Base-by-base conservation (phyloP, 2,797 vertebrate species). In the Prunella strophiata region DNA sequence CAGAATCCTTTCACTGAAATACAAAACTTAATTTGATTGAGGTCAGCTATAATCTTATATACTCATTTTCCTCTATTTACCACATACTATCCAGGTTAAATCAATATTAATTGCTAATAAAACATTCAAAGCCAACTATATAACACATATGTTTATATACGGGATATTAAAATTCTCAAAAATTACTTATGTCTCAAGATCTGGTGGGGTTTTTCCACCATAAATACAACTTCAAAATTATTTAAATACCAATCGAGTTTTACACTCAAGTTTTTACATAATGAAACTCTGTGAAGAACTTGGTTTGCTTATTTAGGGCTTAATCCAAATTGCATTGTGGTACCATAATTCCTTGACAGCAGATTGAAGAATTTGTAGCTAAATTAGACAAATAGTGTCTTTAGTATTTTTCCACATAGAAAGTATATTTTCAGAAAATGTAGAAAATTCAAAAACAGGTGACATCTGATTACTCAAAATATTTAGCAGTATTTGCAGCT, bases 1-100 rank as follows among this genome's bases (percentile, higher is more conserved):
- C 73, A 92, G 72, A 95, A 85, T 95, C 13, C 32, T 70, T 94
- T 72, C n/a, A 71, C 55, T 85, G 57, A 95, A 90, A 66, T 63
- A 74, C 13, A 79, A 38, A 63, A 32, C 40, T 71, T 63, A 70
- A 76, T 74, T 81, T 51, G 61, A 5, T 48, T 88, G 76, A 93
- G 54, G 61, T 82, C 21, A 72, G 73, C 23, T 91, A 3, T 89
- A 59, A 72, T 58, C 16, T 40, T 45, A 57, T 26, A 17, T 77
- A 34, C 13, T 84, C 8, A 32, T 55, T 62, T 81, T 78, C 14
- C 15, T 68, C 22, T 47, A 26, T 84, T 73, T 68, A 30, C 40
- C n/a, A 16, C 5, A 10, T 68, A 57, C 43, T 72, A 18, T 52
- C 14, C 61, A 30, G 50, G n/a, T 50, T 92, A 95, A 91, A 76